A percentile compares a stretch with the other conserved stretches of the same genome.
These are phyloP conservation scores for Epinephelus moara DNA, from an alignment of 2,113 vertebrate genomes.

Conservation along the genomic window DNA sequence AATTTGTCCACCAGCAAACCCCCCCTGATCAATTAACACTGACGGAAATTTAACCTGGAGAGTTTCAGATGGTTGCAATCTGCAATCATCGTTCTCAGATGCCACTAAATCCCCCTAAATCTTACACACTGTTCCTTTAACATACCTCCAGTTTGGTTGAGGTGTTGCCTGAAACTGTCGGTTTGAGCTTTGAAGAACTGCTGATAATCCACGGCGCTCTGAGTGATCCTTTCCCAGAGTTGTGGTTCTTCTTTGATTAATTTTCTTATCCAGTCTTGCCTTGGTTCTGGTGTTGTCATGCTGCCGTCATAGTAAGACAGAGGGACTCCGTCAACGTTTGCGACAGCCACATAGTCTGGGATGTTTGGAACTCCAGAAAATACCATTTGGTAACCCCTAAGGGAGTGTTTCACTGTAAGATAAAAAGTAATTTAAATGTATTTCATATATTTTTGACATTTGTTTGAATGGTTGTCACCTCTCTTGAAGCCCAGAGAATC, in stretches of 20 bases:
- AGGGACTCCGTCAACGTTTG: constrained; percentile 5
- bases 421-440: background rate
- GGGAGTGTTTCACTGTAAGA: background rate
- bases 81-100: too few relatives aligned
- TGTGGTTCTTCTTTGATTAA: background rate
- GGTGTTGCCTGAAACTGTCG: background rate
- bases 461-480: too few relatives aligned
- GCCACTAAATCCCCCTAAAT: too few relatives aligned
- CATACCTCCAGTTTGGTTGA: background rate
- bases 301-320: constrained; percentile 31
- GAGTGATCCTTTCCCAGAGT: background rate
- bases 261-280: constrained; percentile 1
- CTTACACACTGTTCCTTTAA: too few relatives aligned
- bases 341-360: constrained; percentile 31
- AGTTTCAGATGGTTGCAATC: too few relatives aligned
- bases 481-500: too few relatives aligned
- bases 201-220: background rate
- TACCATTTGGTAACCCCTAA: background rate
- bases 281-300: background rate
- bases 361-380: background rate
- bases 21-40: too few relatives aligned
- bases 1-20: too few relatives aligned
- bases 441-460: background rate
- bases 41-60: too few relatives aligned
- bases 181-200: background rate